Evolutionary conservation across 2,113 vertebrate genomes (phyloP).

Genomic region (Gallinago paraguaiae): DNA sequence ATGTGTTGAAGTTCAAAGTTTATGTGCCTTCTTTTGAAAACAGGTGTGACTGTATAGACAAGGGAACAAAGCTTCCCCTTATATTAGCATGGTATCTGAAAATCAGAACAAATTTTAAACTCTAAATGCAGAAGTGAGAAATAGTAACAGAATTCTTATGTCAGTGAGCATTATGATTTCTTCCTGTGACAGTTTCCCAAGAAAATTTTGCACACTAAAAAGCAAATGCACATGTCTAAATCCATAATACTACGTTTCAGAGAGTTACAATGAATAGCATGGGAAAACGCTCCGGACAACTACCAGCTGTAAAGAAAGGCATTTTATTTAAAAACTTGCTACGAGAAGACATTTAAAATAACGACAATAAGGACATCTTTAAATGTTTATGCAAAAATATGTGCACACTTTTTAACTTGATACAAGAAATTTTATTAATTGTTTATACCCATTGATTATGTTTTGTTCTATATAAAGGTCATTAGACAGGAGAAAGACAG

Average conservation of each 20-base stretch:
- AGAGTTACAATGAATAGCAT: not conserved
- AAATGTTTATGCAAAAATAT: constrained; percentile 10
- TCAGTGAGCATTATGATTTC: constrained; percentile 15
- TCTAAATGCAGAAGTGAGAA: constrained; percentile 32
- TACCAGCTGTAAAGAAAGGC: constrained; percentile 15
- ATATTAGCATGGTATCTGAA: not conserved
- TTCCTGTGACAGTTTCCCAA: constrained; percentile 14
- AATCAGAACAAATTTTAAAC: not conserved
- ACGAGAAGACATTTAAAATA: not conserved
- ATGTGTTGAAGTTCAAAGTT: not conserved
- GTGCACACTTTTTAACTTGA: not conserved
- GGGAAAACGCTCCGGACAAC: constrained; percentile 10
- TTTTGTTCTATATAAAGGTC: not conserved
- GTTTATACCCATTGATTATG: not conserved
- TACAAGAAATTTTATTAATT: constrained; percentile 6
- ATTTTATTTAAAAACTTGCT: not conserved
- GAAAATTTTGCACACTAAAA: constrained; percentile 18
- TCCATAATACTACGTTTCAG: constrained; percentile 28
- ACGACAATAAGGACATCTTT: not conserved
- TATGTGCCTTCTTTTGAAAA: not conserved
- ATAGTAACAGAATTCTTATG: constrained; percentile 26
- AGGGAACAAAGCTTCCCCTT: not conserved
- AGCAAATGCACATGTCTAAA: constrained; percentile 25
- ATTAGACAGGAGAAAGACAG: constrained; percentile 1
- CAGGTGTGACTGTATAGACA: not conserved